Conservation (phyloP, 2,797 vertebrate species). For the Cyclura pinguis region DNA sequence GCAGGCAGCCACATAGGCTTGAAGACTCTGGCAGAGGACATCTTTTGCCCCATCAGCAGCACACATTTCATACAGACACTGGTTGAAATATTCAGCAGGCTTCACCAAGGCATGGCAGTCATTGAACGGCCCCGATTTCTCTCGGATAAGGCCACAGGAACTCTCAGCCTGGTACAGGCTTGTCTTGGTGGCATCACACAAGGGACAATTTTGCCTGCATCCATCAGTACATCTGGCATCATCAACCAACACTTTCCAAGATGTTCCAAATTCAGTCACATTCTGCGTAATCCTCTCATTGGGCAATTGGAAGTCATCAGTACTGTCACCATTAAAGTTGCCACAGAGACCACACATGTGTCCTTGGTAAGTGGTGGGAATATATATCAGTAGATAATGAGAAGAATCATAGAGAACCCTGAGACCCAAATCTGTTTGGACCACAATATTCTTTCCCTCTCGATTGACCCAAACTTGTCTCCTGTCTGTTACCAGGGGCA, state of each 20-base stretch:
- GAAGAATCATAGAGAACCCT: slow-evolving; percentile 61
- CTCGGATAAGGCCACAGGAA: slow-evolving; percentile 53
- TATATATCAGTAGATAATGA: slow-evolving; percentile 52
- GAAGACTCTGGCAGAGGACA: slow-evolving; percentile 63
- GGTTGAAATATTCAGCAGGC: slow-evolving; percentile 54
- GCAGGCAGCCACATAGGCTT: slow-evolving; percentile 58
- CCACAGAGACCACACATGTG: slow-evolving; percentile 73
- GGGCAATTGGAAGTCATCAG: slow-evolving; percentile 68
- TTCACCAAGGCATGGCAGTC: slow-evolving; percentile 56
- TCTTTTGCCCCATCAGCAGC: slow-evolving; percentile 14
- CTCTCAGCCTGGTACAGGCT: not conserved
- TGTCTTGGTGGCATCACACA: slow-evolving; percentile 55
- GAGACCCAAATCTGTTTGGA: slow-evolving; percentile 62
- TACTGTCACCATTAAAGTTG: slow-evolving; percentile 71
- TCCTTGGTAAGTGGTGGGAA: slow-evolving; percentile 61
- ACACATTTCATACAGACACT: slow-evolving; percentile 60
- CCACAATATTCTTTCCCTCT: slow-evolving; percentile 72
- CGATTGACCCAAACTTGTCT: slow-evolving; percentile 74
- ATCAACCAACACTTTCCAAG: slow-evolving; percentile 45
- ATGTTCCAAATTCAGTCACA: slow-evolving; percentile 50
- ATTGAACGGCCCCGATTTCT: slow-evolving; percentile 38
- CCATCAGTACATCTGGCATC: slow-evolving; percentile 44
- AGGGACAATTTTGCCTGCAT: slow-evolving; percentile 41
- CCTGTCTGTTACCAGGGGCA: slow-evolving; percentile 74
- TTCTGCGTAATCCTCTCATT: slow-evolving; percentile 4